phyloP scores from a whole-genome alignment of 92 coral and sea anemone species.

The Porites cylindrica region DNA sequence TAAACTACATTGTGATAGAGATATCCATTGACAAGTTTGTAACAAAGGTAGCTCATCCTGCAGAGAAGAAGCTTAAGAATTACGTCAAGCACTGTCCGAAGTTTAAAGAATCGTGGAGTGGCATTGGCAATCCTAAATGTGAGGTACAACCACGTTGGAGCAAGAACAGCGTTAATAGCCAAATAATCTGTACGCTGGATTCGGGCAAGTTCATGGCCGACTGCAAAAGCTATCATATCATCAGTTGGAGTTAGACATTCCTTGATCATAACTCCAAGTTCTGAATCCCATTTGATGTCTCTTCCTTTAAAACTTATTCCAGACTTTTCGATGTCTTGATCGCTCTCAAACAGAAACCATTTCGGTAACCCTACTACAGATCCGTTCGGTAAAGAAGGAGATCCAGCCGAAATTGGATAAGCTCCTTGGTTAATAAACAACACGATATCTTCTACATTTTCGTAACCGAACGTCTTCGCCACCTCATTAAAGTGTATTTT shows the following conservation, averaged over 20 bases:
- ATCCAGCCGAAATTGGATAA: conserved; percentile 80
- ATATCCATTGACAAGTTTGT: conserved; percentile 51
- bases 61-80: conserved; percentile 75
- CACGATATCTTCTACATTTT: conserved; percentile 59
- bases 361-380: conserved; percentile 85
- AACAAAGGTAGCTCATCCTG: conserved; percentile 75
- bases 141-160: conserved; percentile 81
- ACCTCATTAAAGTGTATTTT: conserved; percentile 70
- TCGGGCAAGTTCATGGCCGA: conserved; percentile 84
- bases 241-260: conserved; percentile 72
- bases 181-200: conserved; percentile 70
- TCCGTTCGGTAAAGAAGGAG: conserved; percentile 75
- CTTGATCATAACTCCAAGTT: conserved; percentile 80
- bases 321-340: conserved; percentile 76
- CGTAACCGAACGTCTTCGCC: conserved; percentile 69
- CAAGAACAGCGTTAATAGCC: conserved; percentile 47
- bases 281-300: conserved; percentile 87
- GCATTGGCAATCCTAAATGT: conserved; percentile 74
- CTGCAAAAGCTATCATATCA: conserved; percentile 81
- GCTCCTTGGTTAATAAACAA: conserved; percentile 83
- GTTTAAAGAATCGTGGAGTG: conserved; percentile 58
- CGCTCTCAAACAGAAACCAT: conserved; percentile 74
- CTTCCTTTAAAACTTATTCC: conserved; percentile 82
- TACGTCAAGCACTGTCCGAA: conserved; percentile 61
- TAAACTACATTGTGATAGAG: conserved; percentile 71